phyloP scores from a whole-genome alignment of 2,888 invertebrate species.

The Gymnosoma rotundatum region DNA sequence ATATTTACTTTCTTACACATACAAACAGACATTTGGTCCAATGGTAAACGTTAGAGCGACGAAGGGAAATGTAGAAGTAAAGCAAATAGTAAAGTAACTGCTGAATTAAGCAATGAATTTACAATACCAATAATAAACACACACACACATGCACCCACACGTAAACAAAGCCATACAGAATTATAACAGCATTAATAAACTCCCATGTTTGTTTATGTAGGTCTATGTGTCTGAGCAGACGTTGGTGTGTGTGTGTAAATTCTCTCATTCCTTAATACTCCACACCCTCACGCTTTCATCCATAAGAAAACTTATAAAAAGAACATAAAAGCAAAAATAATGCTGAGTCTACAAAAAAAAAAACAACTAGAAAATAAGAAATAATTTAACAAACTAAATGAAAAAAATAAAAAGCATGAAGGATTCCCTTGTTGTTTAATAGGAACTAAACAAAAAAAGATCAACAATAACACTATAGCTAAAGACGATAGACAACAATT shows the following conservation, averaged over 20 bases:
- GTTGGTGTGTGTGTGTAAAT: too few relatives aligned
- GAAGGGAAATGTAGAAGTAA: slow-evolving; percentile 12
- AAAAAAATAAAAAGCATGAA: slow-evolving; percentile 56
- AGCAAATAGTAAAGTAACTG: slow-evolving; percentile 47
- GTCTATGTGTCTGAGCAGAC: neutral
- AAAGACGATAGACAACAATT: slow-evolving; percentile 36
- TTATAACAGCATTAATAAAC: slow-evolving; percentile 33
- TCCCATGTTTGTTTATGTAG: neutral
- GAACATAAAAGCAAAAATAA: slow-evolving; percentile 48
- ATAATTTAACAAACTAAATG: slow-evolving; percentile 67
- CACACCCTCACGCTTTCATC: neutral
- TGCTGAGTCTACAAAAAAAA: slow-evolving; percentile 56
- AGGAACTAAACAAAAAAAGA: neutral
- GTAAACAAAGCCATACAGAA: slow-evolving; percentile 28
- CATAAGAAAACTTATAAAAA: slow-evolving; percentile 33
- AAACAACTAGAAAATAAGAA: slow-evolving; percentile 18
- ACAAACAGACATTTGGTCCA: slow-evolving; percentile 61
- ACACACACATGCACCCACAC: neutral
- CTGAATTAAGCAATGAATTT: slow-evolving; percentile 69
- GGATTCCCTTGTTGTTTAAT: slow-evolving; percentile 42
- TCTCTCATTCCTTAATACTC: neutral
- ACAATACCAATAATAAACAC: slow-evolving; percentile 43
- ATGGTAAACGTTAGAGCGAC: neutral
- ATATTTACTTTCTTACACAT: slow-evolving; percentile 43
- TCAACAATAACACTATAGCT: slow-evolving; percentile 14